Percentiles rank a stretch among this genome's conserved stretches.
Conservation (phyloP, 53 echinoderm and acorn worm genomes). For the Stichopus horrens region DNA sequence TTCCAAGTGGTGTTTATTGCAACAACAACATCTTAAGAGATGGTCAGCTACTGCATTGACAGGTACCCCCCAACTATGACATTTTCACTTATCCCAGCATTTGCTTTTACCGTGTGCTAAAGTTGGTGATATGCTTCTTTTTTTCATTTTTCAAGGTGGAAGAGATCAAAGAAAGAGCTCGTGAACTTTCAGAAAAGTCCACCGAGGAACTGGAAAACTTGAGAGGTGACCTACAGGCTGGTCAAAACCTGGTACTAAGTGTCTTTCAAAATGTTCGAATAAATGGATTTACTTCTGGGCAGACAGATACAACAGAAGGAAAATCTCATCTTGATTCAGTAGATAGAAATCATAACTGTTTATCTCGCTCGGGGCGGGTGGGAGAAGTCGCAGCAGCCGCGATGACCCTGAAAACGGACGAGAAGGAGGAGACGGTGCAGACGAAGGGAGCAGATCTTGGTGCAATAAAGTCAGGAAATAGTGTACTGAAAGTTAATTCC, state of each 20-base stretch:
- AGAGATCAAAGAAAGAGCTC: constrained; percentile 34
- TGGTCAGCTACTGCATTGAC: too few species aligned
- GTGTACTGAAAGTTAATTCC: background rate
- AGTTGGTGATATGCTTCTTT: background rate
- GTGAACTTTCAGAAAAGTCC: constrained; percentile 39
- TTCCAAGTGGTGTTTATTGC: too few species aligned
- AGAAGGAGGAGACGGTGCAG: background rate
- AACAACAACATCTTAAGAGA: too few species aligned
- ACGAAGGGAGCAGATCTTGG: background rate
- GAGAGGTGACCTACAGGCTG: constrained; percentile 27
- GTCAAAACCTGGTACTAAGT: background rate
- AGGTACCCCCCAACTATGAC: too few species aligned
- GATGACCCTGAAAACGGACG: constrained; percentile 17
- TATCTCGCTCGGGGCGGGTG: background rate
- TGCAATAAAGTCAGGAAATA: background rate
- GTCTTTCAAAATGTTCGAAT: constrained; percentile 2
- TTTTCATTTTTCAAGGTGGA: constrained; percentile 20
- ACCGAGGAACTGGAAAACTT: constrained; percentile 11
- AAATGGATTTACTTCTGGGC: background rate
- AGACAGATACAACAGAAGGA: background rate
- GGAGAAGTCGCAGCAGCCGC: background rate
- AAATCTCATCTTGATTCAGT: background rate
- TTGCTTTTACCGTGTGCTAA: too few species aligned
- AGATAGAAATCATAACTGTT: background rate
- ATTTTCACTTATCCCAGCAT: too few species aligned